Conservation (phyloP, 2,113 vertebrate species). For the Brienomyrus longianalis region DNA sequence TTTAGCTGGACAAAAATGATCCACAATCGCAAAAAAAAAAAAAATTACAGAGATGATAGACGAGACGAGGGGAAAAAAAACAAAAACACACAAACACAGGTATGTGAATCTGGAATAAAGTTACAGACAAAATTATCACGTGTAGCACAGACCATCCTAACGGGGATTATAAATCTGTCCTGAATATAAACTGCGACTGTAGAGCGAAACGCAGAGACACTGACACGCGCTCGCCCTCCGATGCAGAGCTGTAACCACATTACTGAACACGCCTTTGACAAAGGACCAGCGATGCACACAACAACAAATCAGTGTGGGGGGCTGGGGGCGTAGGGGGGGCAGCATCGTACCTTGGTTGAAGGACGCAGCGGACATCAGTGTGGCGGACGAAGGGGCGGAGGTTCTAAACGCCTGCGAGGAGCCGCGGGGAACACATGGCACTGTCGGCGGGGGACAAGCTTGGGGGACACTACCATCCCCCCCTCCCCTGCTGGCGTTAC, state of each 20-base stretch:
- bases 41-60: not conserved
- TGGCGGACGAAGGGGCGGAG: not conserved
- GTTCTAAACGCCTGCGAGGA: not conserved
- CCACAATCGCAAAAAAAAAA: not conserved
- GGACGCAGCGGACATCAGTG: constrained; percentile 8
- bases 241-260: not conserved
- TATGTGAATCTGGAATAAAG: not conserved
- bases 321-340: not conserved
- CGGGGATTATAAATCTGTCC: not conserved
- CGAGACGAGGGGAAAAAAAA: not conserved
- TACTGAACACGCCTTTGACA: not conserved
- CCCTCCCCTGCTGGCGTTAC: not conserved
- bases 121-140: not conserved
- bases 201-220: not conserved
- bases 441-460: not conserved
- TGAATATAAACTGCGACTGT: not conserved
- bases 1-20: not conserved
- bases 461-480: not conserved
- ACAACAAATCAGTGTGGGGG: not conserved
- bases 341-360: constrained; percentile 6
- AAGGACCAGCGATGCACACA: not conserved
- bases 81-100: not conserved
- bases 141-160: not conserved
- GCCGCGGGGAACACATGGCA: not conserved
- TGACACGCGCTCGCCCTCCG: not conserved